Percentiles rank a stretch among this genome's conserved stretches.
These are phyloP conservation scores for Ameiurus melas DNA, from an alignment of 2,113 vertebrate species.

Conservation along the genomic window DNA sequence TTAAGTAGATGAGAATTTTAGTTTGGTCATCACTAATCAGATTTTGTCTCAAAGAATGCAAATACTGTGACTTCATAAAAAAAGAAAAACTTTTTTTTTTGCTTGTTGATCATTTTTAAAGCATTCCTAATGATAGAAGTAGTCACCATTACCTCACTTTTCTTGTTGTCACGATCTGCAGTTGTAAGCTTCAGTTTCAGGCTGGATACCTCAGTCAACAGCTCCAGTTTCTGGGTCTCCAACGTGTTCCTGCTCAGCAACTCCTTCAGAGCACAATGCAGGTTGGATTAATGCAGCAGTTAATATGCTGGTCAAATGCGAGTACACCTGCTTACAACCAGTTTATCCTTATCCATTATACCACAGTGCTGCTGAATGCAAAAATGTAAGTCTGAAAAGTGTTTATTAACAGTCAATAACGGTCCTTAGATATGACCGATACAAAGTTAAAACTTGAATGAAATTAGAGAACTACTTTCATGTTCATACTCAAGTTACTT, in stretches of 20 bases:
- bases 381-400: background rate
- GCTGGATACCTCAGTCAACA: conserved; percentile 91
- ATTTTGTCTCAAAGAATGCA: background rate
- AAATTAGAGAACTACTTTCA: background rate
- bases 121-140: background rate
- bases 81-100: background rate
- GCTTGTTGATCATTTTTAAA: background rate
- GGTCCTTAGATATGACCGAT: background rate
- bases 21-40: background rate
- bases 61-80: background rate
- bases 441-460: background rate
- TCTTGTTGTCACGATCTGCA: conserved; percentile 84
- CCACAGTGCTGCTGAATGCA: background rate
- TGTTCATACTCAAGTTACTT: background rate
- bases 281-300: background rate
- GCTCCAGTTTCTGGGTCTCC: conserved; percentile 94
- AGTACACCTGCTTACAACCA: background rate
- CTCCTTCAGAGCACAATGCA: conserved; percentile 73
- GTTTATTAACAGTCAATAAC: background rate
- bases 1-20: background rate
- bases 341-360: background rate
- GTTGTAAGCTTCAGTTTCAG: conserved; percentile 88
- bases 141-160: conserved; percentile 78
- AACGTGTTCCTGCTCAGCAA: conserved; percentile 84
- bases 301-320: background rate